These are phyloP conservation scores for Conops quadrifasciatus DNA, from an alignment of 2,888 invertebrate species.

Conservation along the genomic window DNA sequence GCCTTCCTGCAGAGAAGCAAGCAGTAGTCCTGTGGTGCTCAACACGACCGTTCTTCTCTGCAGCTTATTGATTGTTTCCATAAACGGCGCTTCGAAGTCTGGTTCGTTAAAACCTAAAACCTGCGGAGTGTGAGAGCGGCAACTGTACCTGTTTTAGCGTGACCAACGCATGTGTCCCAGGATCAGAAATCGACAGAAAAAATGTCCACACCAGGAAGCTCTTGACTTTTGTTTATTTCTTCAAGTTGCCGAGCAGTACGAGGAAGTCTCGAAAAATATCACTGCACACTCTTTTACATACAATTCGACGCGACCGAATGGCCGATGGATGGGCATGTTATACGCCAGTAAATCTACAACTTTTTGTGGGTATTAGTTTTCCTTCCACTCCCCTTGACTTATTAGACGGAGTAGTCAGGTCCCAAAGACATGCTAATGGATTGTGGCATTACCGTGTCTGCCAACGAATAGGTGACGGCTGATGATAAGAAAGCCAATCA, in stretches of 20 bases:
- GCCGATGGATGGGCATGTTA: too few species aligned
- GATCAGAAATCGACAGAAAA: not conserved
- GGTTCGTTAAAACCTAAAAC: not conserved
- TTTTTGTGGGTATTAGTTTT: too few species aligned
- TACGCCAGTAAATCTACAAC: too few species aligned
- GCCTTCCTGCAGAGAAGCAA: constrained; percentile 1
- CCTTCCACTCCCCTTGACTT: too few species aligned
- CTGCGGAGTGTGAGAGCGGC: not conserved
- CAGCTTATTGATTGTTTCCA: not conserved
- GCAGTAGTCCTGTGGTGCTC: constrained; percentile 18
- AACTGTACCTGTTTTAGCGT: not conserved
- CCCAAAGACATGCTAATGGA: too few species aligned
- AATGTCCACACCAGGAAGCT: not conserved
- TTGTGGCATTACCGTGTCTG: too few species aligned
- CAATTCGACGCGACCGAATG: too few species aligned
- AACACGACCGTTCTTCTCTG: not conserved
- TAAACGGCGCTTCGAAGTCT: constrained; percentile 24
- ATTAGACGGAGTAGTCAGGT: too few species aligned
- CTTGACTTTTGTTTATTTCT: constrained; percentile 6
- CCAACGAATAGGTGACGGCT: too few species aligned
- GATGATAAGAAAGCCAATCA: too few species aligned
- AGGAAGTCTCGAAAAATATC: not conserved
- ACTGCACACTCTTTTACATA: too few species aligned
- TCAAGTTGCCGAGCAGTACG: too few species aligned
- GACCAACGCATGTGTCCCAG: not conserved